A percentile compares a stretch with the other conserved stretches of the same genome.
phyloP scores from a whole-genome alignment of 2,888 invertebrate genomes.

The Amphiduros pacificus region DNA sequence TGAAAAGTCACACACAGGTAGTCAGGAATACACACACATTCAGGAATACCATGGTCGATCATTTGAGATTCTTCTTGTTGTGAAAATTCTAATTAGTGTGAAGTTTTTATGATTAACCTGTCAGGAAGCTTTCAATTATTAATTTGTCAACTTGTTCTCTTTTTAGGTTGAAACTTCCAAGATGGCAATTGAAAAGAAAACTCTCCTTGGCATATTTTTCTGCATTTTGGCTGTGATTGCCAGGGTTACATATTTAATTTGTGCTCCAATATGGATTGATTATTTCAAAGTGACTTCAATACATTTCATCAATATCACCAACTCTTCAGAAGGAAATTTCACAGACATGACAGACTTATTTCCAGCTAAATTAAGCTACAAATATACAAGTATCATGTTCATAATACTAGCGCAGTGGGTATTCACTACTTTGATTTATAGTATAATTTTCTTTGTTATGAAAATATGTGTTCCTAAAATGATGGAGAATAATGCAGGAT shows the following conservation, averaged over 20 bases:
- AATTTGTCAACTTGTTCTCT: no score
- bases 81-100: no score
- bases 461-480: constrained; percentile 21
- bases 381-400: constrained; percentile 18
- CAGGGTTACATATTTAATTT: not conserved
- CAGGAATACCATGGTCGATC: no score
- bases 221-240: not conserved
- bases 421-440: constrained; percentile 18
- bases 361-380: not conserved
- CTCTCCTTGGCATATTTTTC: not conserved
- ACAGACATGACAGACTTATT: not conserved
- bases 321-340: not conserved
- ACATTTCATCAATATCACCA: not conserved
- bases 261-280: constrained; percentile 23
- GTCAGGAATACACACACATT: no score
- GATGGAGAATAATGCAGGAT: constrained; percentile 28
- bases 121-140: no score
- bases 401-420: constrained; percentile 18
- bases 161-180: no score
- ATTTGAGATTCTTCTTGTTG: no score
- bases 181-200: no score
- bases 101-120: no score
- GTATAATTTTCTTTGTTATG: constrained; percentile 29
- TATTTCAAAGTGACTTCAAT: constrained; percentile 5
- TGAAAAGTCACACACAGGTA: no score